Base-by-base conservation (phyloP, 2,888 invertebrate species). In the Acrobasis consociella region DNA sequence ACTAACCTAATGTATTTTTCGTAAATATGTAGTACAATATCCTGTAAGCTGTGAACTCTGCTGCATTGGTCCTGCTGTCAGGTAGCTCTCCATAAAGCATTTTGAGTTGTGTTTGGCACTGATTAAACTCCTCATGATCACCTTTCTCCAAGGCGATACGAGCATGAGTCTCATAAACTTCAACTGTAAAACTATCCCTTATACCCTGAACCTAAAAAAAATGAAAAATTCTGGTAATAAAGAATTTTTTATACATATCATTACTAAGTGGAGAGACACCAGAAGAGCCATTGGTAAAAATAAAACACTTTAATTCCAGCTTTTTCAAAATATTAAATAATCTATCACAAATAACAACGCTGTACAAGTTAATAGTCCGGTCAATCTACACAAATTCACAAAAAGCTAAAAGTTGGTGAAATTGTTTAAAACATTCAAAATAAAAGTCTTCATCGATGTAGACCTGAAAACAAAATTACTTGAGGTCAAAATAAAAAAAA, bases 91-190 rank as follows among this genome's bases (percentile, higher is more conserved):
- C 90, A 85, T 99, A 99, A 42, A 99, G 94, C 94, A 97, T 97
- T 93, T 97, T 97, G 62, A 99, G 93, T 91, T 99, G 99, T 13
- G 99, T 98, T 91, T 99, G 99, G 84, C 99, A 99, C 87, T 99
- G 99, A 93, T 99, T 99, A 84, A 99, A 99, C 86, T 99, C 99
- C 82, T 99, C 99, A 85, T 99, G 98, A 83, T 99, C 99, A 61
- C 98, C 98, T 91, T 97, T 99, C 87, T 99, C 99, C 85, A 99
- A 94, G 59, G 99, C 99, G 78, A 99, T 98, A 62, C 99, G 94
- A 5, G 99, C 99, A 93, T 99, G 99, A 5, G 98, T 99, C 93
- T 99, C 99, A 91, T 99, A 99, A 11, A 99, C 99, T 81, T 97
- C 95, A n/a, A 99, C 96, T 62, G 99, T 99, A 82, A 99, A 99